phyloP scores from a whole-genome alignment of 2,888 invertebrate species.

The Fragum fragum region DNA sequence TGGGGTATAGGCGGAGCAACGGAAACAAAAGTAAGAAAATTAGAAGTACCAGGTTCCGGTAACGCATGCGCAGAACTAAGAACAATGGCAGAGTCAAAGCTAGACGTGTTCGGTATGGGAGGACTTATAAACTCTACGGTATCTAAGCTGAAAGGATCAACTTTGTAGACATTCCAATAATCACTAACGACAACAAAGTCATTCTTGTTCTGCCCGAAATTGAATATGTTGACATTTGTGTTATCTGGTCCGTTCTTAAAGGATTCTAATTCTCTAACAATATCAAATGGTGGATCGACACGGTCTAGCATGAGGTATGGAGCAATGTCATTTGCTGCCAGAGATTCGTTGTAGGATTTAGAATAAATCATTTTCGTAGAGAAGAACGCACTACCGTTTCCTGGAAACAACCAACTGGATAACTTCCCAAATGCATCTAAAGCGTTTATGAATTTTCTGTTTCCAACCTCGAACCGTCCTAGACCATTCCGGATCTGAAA shows the following conservation, averaged over 20 bases:
- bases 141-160: conserved; percentile 69
- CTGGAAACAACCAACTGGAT: conserved; percentile 74
- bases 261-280: conserved; percentile 65
- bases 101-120: conserved; percentile 37
- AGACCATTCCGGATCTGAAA: conserved; percentile 87
- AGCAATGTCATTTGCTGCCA: conserved; percentile 71
- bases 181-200: conserved; percentile 79
- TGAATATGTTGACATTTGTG: conserved; percentile 80
- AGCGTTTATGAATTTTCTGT: conserved; percentile 72
- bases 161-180: conserved; percentile 80
- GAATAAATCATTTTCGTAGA: conserved; percentile 75
- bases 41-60: conserved; percentile 75
- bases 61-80: conserved; percentile 82
- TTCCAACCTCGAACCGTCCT: conserved; percentile 78
- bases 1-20: conserved; percentile 71
- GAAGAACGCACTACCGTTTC: conserved; percentile 74
- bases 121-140: conserved; percentile 68
- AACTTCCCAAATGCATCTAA: conserved; percentile 82
- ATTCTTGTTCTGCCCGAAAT: conserved; percentile 54
- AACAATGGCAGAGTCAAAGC: conserved; percentile 33
- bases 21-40: conserved; percentile 75
- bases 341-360: conserved; percentile 74
- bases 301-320: conserved; percentile 77
- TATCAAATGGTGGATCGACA: conserved; percentile 73
- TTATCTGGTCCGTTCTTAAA: conserved; percentile 80